Evolutionary conservation across 2,888 invertebrate genomes (phyloP).

Genomic region (Synergus japonicus): DNA sequence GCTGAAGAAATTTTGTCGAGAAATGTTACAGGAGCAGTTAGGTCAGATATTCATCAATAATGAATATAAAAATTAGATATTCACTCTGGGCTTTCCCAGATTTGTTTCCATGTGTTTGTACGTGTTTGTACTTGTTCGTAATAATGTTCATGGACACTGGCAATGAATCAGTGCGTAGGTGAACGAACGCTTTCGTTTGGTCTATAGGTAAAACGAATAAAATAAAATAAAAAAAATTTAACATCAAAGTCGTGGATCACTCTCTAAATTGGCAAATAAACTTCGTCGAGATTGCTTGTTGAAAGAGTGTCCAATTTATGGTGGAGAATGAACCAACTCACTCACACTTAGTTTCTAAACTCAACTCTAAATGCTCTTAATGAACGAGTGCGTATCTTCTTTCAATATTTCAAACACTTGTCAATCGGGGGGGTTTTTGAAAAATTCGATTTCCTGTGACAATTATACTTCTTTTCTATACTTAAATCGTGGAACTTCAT

Average conservation of each 20-base stretch:
- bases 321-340: background rate
- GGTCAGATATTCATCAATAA: background rate
- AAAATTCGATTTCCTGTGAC: background rate
- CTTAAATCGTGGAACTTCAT: too few species aligned
- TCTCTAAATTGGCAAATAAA: slow-evolving; percentile 10
- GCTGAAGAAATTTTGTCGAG: slow-evolving; percentile 4
- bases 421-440: background rate
- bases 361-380: background rate
- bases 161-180: background rate
- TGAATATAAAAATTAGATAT: background rate
- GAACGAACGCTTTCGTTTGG: background rate
- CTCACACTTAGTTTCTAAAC: background rate
- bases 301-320: background rate
- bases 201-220: background rate
- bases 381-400: background rate
- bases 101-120: background rate
- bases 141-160: too few species aligned
- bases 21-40: background rate
- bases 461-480: background rate
- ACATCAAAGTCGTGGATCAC: background rate
- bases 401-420: background rate
- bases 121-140: background rate
- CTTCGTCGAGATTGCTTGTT: background rate
- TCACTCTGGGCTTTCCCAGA: slow-evolving; percentile 4
- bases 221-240: background rate